These are phyloP conservation scores for Neopelma chrysocephalum DNA, from an alignment of 2,797 vertebrate species.

Conservation along the genomic window DNA sequence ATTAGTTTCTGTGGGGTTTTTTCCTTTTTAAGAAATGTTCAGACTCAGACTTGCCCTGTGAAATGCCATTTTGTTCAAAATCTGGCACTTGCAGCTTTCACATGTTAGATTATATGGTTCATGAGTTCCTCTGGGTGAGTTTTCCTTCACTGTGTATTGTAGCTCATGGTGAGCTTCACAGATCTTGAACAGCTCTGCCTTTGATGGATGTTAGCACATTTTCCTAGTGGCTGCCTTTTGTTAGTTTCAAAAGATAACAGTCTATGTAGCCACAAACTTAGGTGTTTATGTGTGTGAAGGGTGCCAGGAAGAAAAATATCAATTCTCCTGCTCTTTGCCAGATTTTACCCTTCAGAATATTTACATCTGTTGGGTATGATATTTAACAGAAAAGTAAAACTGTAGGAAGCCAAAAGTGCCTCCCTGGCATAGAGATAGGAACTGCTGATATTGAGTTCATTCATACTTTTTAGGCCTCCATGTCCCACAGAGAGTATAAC, in stretches of 20 bases:
- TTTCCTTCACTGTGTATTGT: slow-evolving; percentile 34
- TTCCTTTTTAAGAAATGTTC: background rate
- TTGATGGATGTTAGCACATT: slow-evolving; percentile 68
- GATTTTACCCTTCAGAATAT: slow-evolving; percentile 15
- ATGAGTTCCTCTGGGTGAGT: slow-evolving; percentile 38
- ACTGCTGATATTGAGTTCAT: background rate
- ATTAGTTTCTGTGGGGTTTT: slow-evolving; percentile 1
- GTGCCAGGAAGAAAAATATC: slow-evolving; percentile 17
- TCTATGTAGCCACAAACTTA: background rate
- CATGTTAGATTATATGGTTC: slow-evolving; percentile 46
- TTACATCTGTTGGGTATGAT: background rate
- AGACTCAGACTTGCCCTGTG: background rate
- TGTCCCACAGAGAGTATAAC: background rate
- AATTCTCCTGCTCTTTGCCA: background rate
- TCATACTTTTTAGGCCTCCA: background rate
- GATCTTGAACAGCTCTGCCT: slow-evolving; percentile 30
- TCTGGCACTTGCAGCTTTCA: slow-evolving; percentile 14
- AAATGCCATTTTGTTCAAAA: slow-evolving; percentile 66
- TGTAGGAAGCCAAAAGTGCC: background rate
- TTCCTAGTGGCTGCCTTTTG: slow-evolving; percentile 71
- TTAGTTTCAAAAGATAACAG: slow-evolving; percentile 70
- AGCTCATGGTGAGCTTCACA: slow-evolving; percentile 43
- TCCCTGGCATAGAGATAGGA: background rate
- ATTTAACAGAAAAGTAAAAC: background rate
- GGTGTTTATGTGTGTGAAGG: slow-evolving; percentile 44